Conservation (phyloP, 2,113 vertebrate genomes). For the Potamarius usumacintae region DNA sequence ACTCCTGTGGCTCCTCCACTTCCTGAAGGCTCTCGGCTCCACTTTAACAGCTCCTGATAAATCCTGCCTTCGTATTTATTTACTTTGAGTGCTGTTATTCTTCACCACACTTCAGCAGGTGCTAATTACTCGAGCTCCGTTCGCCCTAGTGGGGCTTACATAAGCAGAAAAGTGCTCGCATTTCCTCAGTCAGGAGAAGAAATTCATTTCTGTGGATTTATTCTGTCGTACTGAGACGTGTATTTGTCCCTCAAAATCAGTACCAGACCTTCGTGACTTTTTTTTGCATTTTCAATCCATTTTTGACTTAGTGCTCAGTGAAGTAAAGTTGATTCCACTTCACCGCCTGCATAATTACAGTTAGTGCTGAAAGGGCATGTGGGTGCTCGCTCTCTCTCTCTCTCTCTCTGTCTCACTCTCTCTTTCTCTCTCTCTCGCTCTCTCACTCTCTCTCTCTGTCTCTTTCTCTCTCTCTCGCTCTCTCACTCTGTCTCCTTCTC, state of each 20-base stretch:
- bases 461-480: accelerated
- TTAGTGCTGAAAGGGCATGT: neutral
- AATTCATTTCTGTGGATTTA: neutral
- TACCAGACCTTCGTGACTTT: neutral
- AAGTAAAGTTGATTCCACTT: constrained; percentile 2
- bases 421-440: neutral
- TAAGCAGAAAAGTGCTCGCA: constrained; percentile 29
- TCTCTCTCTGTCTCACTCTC: neutral
- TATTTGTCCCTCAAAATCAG: neutral
- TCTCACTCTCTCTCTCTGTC: neutral
- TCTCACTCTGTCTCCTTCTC: neutral
- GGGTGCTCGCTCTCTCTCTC: neutral
- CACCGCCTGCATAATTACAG: constrained; percentile 17
- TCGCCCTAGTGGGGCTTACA: constrained; percentile 49
- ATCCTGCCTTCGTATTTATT: constrained; percentile 51
- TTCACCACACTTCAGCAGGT: constrained; percentile 25
- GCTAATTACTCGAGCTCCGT: constrained; percentile 53
- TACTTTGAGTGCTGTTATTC: constrained; percentile 50
- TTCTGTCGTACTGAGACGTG: neutral
- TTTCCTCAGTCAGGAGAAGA: constrained; percentile 8
- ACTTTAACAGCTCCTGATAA: constrained; percentile 15
- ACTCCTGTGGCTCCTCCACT: neutral
- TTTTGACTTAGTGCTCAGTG: neutral
- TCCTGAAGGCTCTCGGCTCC: neutral
- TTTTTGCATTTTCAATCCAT: neutral